Conservation (phyloP, 2,888 invertebrate genomes). For the Aphrophora alni region DNA sequence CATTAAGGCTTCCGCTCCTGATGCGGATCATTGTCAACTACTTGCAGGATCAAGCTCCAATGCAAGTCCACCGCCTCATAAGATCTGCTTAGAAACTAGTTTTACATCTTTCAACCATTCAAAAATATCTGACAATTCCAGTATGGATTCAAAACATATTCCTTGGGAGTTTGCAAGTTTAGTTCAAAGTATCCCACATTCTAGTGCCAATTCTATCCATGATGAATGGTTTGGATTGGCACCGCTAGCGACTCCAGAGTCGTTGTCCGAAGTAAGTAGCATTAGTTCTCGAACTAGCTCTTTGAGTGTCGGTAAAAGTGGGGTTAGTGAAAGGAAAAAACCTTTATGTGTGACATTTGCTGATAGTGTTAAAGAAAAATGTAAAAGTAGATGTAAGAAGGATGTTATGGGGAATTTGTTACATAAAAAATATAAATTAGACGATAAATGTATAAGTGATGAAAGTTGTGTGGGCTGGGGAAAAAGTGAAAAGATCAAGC, state of each 20-base stretch:
- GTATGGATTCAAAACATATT: conserved; percentile 56
- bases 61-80: conserved; percentile 61
- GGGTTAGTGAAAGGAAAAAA: not conserved
- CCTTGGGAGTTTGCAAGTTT: conserved; percentile 62
- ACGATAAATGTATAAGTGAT: not conserved
- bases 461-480: not conserved
- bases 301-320: conserved; percentile 18
- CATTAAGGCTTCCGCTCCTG: conserved; percentile 57
- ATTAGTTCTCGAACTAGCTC: conserved; percentile 63
- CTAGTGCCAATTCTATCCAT: conserved; percentile 62
- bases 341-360: not conserved
- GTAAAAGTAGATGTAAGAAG: not conserved
- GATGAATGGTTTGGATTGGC: conserved; percentile 75
- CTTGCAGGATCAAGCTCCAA: conserved; percentile 62
- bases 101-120: conserved; percentile 71
- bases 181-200: conserved; percentile 53
- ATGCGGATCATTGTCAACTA: conserved; percentile 52
- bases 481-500: not conserved
- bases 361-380: not conserved
- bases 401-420: not conserved
- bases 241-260: conserved; percentile 83
- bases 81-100: conserved; percentile 75
- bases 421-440: not conserved
- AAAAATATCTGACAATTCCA: conserved; percentile 55
- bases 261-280: conserved; percentile 80